Conservation (phyloP, 2,888 invertebrate genomes). For the Epirrhoe tristata region DNA sequence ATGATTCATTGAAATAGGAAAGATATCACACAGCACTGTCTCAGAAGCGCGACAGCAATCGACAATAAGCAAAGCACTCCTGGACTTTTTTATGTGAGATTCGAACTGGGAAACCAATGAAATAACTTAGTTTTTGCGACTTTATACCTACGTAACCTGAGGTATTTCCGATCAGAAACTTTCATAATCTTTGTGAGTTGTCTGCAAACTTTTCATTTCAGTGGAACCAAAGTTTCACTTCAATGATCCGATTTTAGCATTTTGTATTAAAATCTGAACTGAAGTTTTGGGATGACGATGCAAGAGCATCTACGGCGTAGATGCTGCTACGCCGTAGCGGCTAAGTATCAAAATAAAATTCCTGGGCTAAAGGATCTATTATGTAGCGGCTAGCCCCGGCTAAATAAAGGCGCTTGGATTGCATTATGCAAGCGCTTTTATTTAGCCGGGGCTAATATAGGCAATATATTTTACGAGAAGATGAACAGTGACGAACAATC, state of each 20-base stretch:
- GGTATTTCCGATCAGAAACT: slow-evolving; percentile 22
- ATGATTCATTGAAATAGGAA: not conserved
- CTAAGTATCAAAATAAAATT: not conserved
- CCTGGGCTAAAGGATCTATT: no score
- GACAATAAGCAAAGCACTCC: not conserved
- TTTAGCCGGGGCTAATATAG: no score
- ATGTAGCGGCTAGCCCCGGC: no score
- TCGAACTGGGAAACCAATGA: not conserved
- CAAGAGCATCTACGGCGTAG: not conserved
- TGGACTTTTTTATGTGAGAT: not conserved
- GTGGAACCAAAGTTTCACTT: slow-evolving; percentile 4
- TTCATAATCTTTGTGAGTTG: slow-evolving; percentile 32
- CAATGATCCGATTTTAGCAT: not conserved
- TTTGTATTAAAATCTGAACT: not conserved
- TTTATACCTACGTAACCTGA: slow-evolving; percentile 11
- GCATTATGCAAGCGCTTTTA: no score
- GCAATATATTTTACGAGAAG: not conserved
- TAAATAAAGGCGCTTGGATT: no score
- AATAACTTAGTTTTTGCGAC: not conserved
- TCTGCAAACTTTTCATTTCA: slow-evolving; percentile 32
- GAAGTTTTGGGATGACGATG: not conserved
- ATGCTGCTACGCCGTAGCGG: not conserved
- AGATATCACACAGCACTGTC: not conserved
- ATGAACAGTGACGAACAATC: not conserved
- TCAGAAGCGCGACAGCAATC: not conserved